Percentiles rank a stretch among this genome's conserved stretches.
phyloP scores from a whole-genome alignment of 2,113 vertebrate species.

The Sprattus sprattus region DNA sequence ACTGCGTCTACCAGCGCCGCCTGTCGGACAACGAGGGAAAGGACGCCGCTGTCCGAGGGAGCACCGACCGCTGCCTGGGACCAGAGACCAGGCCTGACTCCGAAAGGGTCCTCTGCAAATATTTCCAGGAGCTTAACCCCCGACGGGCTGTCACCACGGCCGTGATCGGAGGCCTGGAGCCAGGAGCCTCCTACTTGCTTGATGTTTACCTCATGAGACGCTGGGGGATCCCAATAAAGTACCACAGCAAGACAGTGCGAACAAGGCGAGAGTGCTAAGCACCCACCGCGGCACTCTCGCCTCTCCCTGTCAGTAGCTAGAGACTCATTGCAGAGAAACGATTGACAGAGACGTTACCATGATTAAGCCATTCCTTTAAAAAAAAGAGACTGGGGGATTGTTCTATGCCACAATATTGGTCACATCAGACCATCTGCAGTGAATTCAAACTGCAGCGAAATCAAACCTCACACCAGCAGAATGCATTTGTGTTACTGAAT shows the following conservation, averaged over 20 bases:
- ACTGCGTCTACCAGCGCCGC: conserved; percentile 81
- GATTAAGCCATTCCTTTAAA: conserved; percentile 59
- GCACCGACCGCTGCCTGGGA: conserved; percentile 73
- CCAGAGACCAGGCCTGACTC: conserved; percentile 78
- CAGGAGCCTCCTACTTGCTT: conserved; percentile 78
- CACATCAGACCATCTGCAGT: conserved; percentile 44
- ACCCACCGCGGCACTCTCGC: conserved; percentile 49
- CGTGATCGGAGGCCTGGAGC: conserved; percentile 78
- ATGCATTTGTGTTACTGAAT: conserved; percentile 51
- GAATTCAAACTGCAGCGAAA: conserved; percentile 25
- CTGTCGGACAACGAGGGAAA: conserved; percentile 47
- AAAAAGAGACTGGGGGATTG: conserved; percentile 52
- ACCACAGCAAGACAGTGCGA: conserved; percentile 82
- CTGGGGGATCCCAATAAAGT: conserved; percentile 83
- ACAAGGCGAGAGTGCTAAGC: conserved; percentile 85
- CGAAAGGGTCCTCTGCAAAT: conserved; percentile 85
- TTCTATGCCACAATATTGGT: conserved; percentile 47
- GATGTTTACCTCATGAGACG: conserved; percentile 88
- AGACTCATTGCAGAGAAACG: conserved; percentile 54
- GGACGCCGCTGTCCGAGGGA: too few relatives aligned
- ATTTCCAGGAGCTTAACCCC: conserved; percentile 82
- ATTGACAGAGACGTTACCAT: conserved; percentile 48
- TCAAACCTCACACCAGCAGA: conserved; percentile 66
- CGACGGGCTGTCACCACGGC: conserved; percentile 83
- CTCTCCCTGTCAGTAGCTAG: conserved; percentile 53